Evolutionary conservation across 2,797 vertebrate genomes (phyloP).

Genomic region (Bradypus variegatus): DNA sequence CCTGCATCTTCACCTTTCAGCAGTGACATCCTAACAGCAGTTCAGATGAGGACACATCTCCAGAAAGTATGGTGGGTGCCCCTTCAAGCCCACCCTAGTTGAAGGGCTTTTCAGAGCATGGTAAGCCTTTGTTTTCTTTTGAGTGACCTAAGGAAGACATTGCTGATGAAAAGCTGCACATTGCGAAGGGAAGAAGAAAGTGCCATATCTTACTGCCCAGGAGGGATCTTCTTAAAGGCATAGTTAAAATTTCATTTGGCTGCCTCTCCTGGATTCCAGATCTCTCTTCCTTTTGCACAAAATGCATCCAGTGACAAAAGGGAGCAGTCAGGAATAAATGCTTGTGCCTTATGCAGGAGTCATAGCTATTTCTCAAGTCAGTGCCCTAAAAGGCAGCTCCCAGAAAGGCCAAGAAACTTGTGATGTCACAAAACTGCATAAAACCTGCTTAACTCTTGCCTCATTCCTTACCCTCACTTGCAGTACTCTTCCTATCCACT

Average conservation of each 20-base stretch:
- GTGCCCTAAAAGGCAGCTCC: background rate
- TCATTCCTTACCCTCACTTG: background rate
- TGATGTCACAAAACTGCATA: background rate
- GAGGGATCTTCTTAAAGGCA: constrained; percentile 14
- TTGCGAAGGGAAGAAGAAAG: background rate
- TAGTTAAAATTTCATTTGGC: background rate
- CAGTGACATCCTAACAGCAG: background rate
- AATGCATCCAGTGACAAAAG: constrained; percentile 9
- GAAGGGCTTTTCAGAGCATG: background rate
- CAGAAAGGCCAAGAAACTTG: background rate
- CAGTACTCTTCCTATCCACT: background rate
- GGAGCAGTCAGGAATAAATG: background rate
- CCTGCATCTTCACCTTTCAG: background rate
- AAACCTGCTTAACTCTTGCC: background rate
- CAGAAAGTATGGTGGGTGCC: background rate
- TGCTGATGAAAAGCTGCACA: background rate
- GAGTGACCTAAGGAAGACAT: background rate
- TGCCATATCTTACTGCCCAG: background rate
- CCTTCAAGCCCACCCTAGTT: background rate
- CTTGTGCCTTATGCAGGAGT: background rate
- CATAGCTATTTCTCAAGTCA: background rate
- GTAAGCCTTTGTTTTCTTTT: background rate
- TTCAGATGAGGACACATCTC: background rate
- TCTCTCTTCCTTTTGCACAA: background rate
- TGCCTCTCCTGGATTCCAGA: background rate